A percentile compares a stretch with the other conserved stretches of the same genome.
Evolutionary conservation across 2,797 vertebrate species (phyloP).

Genomic region (Orientallactaga sibirica): DNA sequence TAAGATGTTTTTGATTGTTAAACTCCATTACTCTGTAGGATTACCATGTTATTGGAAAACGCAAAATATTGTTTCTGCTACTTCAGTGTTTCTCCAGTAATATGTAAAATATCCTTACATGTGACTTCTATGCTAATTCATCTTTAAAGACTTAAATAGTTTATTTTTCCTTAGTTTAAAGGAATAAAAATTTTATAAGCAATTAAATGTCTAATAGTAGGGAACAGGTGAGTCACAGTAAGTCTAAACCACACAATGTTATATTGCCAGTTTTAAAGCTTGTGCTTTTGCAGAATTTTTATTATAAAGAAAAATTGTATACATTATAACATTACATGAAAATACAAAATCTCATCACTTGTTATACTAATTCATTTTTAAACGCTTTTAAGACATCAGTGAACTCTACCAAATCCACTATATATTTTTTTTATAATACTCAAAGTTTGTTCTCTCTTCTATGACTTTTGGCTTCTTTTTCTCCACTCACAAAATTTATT

Average conservation of each 20-base stretch:
- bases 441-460: background rate
- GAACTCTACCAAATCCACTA: background rate
- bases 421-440: background rate
- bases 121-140: constrained; percentile 36
- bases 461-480: constrained; percentile 3
- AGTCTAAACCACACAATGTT: constrained; percentile 49
- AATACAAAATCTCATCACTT: background rate
- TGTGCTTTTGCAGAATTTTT: background rate
- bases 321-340: constrained; percentile 14
- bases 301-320: background rate
- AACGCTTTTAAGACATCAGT: constrained; percentile 19
- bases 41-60: constrained; percentile 41
- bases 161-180: constrained; percentile 55
- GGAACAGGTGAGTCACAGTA: background rate
- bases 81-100: constrained; percentile 52
- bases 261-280: constrained; percentile 20
- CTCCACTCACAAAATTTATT: background rate
- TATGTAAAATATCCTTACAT: constrained; percentile 39
- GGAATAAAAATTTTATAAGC: constrained; percentile 48
- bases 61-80: constrained; percentile 60
- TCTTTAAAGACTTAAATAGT: constrained; percentile 46
- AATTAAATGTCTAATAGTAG: constrained; percentile 57
- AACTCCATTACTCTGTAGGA: constrained; percentile 24
- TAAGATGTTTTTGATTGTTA: constrained; percentile 54
- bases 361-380: background rate